These are phyloP conservation scores for Drosophila cracens DNA, from an alignment of 2,888 invertebrate genomes.

Conservation along the genomic window DNA sequence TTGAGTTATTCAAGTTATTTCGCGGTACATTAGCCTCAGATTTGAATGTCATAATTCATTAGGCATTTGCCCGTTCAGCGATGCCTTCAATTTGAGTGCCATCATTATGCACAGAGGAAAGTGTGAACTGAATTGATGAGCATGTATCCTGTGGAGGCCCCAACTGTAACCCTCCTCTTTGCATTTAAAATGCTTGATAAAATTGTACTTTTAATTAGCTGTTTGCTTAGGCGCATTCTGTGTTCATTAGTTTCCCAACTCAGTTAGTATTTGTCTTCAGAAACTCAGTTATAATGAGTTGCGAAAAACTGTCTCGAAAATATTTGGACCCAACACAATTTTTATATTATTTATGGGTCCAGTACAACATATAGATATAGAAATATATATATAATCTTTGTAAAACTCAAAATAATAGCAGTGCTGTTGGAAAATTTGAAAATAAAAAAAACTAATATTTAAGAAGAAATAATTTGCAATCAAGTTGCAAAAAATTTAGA, in stretches of 20 bases:
- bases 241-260: slow-evolving; percentile 56
- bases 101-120: slow-evolving; percentile 4
- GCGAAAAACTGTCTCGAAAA: neutral
- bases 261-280: slow-evolving; percentile 32
- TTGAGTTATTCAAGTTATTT: slow-evolving; percentile 77
- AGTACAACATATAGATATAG: neutral
- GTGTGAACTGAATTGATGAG: neutral
- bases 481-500: fast-evolving
- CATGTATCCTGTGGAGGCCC: too few relatives aligned
- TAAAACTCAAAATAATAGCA: neutral
- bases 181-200: slow-evolving; percentile 56
- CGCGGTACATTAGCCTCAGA: slow-evolving; percentile 71
- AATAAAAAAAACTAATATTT: too few relatives aligned
- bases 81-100: slow-evolving; percentile 3
- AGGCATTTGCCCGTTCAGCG: slow-evolving; percentile 31
- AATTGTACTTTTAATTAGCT: slow-evolving; percentile 60
- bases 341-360: neutral
- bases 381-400: neutral
- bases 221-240: slow-evolving; percentile 62
- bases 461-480: neutral
- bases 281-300: neutral
- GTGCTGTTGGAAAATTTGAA: too few relatives aligned
- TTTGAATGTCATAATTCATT: slow-evolving; percentile 66
- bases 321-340: neutral
- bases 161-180: neutral